phyloP scores from a whole-genome alignment of 2,113 vertebrate species.

The pig (Sus scrofa) region T2T-Sscrofa CM000812.6:177848501-177849000 shows the following conservation, averaged over 20 bases:
- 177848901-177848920: not conserved
- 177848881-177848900: not conserved
- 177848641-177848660: constrained; percentile 95
- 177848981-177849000: not conserved
- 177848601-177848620: constrained; percentile 94
- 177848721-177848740: constrained; percentile 97
- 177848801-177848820: constrained; percentile 98
- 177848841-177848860: not conserved
- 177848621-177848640: constrained; percentile 99
- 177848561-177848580: not conserved
- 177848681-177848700: constrained; percentile 95
- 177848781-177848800: constrained; percentile 99
- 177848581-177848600: not conserved
- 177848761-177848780: constrained; percentile 99
- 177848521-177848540: not conserved
- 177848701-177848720: constrained; percentile 98
- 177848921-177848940: not conserved
- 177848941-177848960: not conserved
- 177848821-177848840: constrained; percentile 91
- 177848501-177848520: not conserved
- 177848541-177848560: too few relatives aligned
- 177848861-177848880: not conserved
- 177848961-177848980: not conserved
- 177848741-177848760: constrained; percentile 99
- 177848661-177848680: constrained; percentile 93